A percentile compares a stretch with the other conserved stretches of the same genome.
Conservation (phyloP, 1,140 invertebrate species). For the Antheraea pernyi region DNA sequence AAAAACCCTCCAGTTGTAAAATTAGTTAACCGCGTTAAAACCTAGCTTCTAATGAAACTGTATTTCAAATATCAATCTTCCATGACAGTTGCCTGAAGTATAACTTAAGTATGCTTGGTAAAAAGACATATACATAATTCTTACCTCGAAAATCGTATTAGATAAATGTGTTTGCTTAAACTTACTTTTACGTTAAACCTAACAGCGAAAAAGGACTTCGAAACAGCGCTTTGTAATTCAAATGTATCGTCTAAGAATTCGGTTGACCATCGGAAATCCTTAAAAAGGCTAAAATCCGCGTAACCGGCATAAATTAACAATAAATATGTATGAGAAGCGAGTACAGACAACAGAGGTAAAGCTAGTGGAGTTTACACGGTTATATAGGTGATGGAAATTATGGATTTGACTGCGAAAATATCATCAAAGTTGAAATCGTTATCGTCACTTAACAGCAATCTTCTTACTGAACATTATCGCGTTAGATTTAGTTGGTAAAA, state of each 20-base stretch:
- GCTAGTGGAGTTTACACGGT: not conserved
- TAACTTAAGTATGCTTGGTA: not conserved
- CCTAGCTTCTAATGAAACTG: too few species aligned
- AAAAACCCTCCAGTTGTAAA: too few species aligned
- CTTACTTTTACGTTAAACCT: not conserved
- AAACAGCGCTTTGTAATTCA: not conserved
- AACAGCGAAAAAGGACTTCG: not conserved
- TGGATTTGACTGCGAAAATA: not conserved
- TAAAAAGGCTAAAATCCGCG: not conserved
- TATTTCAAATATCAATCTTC: too few species aligned
- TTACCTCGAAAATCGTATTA: not conserved
- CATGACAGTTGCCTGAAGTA: too few species aligned
- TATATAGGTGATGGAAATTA: not conserved
- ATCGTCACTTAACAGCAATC: too few species aligned
- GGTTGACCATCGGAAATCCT: not conserved
- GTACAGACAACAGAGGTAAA: not conserved
- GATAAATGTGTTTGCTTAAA: not conserved
- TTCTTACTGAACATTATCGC: too few species aligned
- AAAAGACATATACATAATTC: not conserved
- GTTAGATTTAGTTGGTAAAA: too few species aligned
- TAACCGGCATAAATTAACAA: conserved; percentile 4
- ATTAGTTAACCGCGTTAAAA: too few species aligned
- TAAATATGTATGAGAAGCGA: not conserved
- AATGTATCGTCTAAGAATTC: not conserved
- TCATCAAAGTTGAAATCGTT: too few species aligned